Evolutionary conservation across 2,797 vertebrate species (phyloP).

Genomic region (Onychomys torridus): DNA sequence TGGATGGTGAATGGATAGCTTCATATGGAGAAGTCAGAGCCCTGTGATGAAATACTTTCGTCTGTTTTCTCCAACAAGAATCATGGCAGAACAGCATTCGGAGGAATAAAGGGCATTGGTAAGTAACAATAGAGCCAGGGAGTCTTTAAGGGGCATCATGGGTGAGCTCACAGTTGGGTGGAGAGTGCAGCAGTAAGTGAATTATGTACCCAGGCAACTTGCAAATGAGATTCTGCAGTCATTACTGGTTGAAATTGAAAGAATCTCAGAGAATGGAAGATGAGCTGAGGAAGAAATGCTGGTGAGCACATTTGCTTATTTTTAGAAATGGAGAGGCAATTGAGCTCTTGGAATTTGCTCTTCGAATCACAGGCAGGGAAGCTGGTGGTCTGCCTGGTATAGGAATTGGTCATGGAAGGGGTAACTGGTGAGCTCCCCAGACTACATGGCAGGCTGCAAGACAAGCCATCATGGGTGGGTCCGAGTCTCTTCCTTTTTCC

Average conservation of each 20-base stretch:
- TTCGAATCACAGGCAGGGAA: not conserved
- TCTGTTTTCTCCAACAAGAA: conserved; percentile 9
- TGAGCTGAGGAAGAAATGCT: not conserved
- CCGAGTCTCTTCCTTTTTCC: not conserved
- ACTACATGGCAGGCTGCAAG: not conserved
- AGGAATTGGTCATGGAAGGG: not conserved
- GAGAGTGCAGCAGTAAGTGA: not conserved
- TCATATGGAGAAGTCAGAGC: not conserved
- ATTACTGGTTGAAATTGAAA: conserved; percentile 13
- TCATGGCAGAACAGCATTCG: not conserved
- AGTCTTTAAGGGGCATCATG: not conserved
- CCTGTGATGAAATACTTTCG: not conserved
- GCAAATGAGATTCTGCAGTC: conserved; percentile 13
- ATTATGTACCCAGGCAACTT: not conserved
- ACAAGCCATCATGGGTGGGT: not conserved
- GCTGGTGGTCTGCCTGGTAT: not conserved
- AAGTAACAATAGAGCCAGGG: not conserved
- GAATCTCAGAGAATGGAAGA: conserved; percentile 27
- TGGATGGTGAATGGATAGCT: not conserved
- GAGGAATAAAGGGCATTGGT: not conserved
- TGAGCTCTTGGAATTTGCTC: not conserved
- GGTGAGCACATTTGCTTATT: not conserved
- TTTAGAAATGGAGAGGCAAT: not conserved
- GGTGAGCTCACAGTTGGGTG: not conserved
- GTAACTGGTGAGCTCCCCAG: not conserved